These are phyloP conservation scores for Gobius niger DNA, from an alignment of 2,113 vertebrate species.

Conservation along the genomic window DNA sequence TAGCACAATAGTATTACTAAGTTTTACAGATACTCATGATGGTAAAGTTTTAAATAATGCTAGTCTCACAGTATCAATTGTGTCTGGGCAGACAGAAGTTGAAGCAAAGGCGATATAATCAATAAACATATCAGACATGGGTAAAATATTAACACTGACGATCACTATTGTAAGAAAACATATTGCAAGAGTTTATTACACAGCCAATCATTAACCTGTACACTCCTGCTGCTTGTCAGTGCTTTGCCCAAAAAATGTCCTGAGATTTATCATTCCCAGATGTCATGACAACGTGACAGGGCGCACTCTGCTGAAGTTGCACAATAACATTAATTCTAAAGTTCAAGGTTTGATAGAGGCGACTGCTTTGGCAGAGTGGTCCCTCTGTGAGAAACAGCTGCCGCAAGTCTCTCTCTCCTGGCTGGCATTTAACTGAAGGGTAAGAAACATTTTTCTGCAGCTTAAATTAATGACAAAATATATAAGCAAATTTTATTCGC, in stretches of 20 bases:
- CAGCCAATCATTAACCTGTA: slow-evolving; percentile 59
- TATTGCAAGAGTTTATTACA: not conserved
- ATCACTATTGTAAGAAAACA: not conserved
- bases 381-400: slow-evolving; percentile 12
- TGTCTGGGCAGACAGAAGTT: not conserved
- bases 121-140: not conserved
- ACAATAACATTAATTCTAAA: slow-evolving; percentile 55
- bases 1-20: too few species aligned
- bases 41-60: too few species aligned
- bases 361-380: not conserved
- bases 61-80: not conserved
- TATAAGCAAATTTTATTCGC: not conserved
- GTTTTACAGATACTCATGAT: too few species aligned
- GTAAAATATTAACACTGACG: not conserved
- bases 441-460: slow-evolving; percentile 1
- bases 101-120: slow-evolving; percentile 1
- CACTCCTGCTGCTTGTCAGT: slow-evolving; percentile 14
- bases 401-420: slow-evolving; percentile 8
- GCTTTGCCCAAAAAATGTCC: slow-evolving; percentile 31
- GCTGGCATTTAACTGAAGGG: slow-evolving; percentile 22
- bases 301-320: slow-evolving; percentile 29
- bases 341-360: slow-evolving; percentile 56
- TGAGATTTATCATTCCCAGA: slow-evolving; percentile 50
- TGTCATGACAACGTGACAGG: slow-evolving; percentile 61
- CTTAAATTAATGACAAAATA: not conserved